Conservation (phyloP, 2,797 vertebrate species). For the Pipistrellus nathusii region DNA sequence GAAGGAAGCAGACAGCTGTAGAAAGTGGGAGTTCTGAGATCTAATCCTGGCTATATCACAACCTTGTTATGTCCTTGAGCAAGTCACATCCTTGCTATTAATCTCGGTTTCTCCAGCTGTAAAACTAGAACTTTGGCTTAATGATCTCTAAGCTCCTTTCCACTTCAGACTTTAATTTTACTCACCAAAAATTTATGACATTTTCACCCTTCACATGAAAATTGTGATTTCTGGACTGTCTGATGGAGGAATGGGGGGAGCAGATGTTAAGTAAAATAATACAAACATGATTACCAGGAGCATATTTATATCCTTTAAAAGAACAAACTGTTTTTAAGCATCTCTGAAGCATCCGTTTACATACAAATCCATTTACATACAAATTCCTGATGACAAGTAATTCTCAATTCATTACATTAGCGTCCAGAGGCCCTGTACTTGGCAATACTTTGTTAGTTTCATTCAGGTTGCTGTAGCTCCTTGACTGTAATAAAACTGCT, state of each 20-base stretch:
- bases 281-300: constrained; percentile 61
- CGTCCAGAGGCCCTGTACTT: constrained; percentile 70
- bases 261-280: constrained; percentile 27
- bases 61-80: background rate
- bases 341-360: constrained; percentile 68
- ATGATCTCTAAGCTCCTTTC: background rate
- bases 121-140: background rate
- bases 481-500: constrained; percentile 72
- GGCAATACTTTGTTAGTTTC: constrained; percentile 69
- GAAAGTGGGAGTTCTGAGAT: background rate
- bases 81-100: background rate
- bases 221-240: background rate
- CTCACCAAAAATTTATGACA: background rate
- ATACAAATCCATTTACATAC: constrained; percentile 78
- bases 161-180: constrained; percentile 35
- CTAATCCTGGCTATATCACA: background rate
- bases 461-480: constrained; percentile 55
- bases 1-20: background rate
- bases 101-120: background rate
- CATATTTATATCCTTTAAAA: constrained; percentile 69
- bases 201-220: constrained; percentile 1
- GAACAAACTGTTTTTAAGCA: constrained; percentile 75
- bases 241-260: background rate
- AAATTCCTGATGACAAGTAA: constrained; percentile 77
- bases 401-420: constrained; percentile 76